A percentile compares a stretch with the other conserved stretches of the same genome.
Evolutionary conservation across 2,888 invertebrate species (phyloP).

Genomic region (Electrophaes corylata): DNA sequence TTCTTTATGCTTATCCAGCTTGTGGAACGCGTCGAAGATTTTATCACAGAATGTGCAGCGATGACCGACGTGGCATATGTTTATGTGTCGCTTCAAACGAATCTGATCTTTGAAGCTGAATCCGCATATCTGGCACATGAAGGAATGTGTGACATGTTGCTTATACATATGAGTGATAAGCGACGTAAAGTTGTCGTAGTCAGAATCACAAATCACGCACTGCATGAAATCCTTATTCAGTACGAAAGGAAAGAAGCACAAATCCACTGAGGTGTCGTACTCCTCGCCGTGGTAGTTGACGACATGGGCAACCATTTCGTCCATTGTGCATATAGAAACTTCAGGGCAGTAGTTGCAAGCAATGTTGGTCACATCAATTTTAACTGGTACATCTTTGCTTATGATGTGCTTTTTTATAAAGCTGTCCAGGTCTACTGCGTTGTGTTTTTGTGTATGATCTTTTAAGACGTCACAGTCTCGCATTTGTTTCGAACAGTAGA

Average conservation of each 20-base stretch:
- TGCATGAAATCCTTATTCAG: conserved; percentile 54
- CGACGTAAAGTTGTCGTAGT: conserved; percentile 60
- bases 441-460: conserved; percentile 58
- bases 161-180: conserved; percentile 69
- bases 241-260: conserved; percentile 64
- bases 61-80: conserved; percentile 54
- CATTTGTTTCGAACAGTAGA: conserved; percentile 64
- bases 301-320: conserved; percentile 61
- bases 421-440: conserved; percentile 45
- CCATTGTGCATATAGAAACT: conserved; percentile 43
- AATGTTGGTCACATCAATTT: conserved; percentile 60
- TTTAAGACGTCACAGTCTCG: conserved; percentile 57
- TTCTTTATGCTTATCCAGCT: conserved; percentile 60
- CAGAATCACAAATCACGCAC: conserved; percentile 57
- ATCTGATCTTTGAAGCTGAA: conserved; percentile 58
- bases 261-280: conserved; percentile 51
- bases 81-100: conserved; percentile 62
- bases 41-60: conserved; percentile 69
- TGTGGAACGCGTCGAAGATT: conserved; percentile 62
- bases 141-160: conserved; percentile 57
- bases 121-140: conserved; percentile 69
- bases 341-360: conserved; percentile 58
- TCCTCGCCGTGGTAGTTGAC: conserved; percentile 48
- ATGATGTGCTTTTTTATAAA: conserved; percentile 60
- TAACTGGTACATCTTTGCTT: conserved; percentile 67